These are phyloP conservation scores for Gortyna flavago DNA, from an alignment of 2,888 invertebrate genomes.

Conservation along the genomic window DNA sequence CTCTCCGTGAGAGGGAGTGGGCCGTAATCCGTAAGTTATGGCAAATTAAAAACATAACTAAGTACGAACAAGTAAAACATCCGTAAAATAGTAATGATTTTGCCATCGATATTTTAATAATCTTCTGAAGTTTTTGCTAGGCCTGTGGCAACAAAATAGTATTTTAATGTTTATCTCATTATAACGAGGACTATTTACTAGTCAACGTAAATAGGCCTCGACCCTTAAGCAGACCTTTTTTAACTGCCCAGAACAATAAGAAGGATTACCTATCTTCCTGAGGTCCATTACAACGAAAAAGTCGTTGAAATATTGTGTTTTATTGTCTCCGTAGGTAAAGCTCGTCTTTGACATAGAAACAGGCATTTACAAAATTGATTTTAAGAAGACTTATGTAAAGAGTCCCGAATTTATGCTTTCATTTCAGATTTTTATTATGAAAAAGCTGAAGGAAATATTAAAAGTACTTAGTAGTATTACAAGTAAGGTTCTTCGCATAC, in stretches of 20 bases:
- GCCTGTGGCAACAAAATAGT: neutral
- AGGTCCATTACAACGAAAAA: conserved; percentile 34
- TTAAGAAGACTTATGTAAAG: conserved; percentile 29
- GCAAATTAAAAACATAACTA: neutral
- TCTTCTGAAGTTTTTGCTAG: neutral
- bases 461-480: conserved; percentile 19
- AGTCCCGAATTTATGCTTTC: conserved; percentile 35
- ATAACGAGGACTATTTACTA: conserved; percentile 21
- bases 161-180: neutral
- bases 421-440: conserved; percentile 30
- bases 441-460: conserved; percentile 22
- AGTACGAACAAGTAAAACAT: too few relatives aligned
- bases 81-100: neutral
- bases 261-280: conserved; percentile 35
- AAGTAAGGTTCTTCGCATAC: conserved; percentile 2
- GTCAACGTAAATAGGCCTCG: conserved; percentile 4
- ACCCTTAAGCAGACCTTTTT: conserved; percentile 7
- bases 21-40: neutral
- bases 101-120: neutral
- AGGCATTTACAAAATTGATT: conserved; percentile 59
- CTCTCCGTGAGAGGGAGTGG: neutral
- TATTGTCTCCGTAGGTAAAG: conserved; percentile 42
- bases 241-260: conserved; percentile 33
- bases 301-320: conserved; percentile 33
- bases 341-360: conserved; percentile 32